Evolutionary conservation across 2,888 invertebrate species (phyloP).

Genomic region (Galerucella pusilla): DNA sequence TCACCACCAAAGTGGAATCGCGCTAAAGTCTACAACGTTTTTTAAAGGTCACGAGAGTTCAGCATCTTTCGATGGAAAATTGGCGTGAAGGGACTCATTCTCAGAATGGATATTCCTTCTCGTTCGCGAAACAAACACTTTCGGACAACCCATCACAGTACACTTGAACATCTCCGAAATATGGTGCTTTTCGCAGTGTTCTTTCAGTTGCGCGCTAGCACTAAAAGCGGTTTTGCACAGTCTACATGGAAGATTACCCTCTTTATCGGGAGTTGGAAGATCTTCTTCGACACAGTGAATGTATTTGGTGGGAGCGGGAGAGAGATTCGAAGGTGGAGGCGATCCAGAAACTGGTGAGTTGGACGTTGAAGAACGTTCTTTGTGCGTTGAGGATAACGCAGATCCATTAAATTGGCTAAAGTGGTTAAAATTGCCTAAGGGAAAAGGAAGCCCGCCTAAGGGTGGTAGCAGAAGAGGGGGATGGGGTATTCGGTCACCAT

Average conservation of each 20-base stretch:
- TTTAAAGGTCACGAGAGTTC: slow-evolving; percentile 63
- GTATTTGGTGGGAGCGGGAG: slow-evolving; percentile 59
- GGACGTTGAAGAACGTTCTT: slow-evolving; percentile 67
- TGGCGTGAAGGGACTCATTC: slow-evolving; percentile 69
- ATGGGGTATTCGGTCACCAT: slow-evolving; percentile 68
- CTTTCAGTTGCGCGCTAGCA: slow-evolving; percentile 73
- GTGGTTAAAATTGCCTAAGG: slow-evolving; percentile 63
- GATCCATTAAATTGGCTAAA: slow-evolving; percentile 65
- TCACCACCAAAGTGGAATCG: slow-evolving; percentile 65
- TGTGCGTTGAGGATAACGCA: slow-evolving; percentile 55
- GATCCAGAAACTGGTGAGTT: slow-evolving; percentile 68
- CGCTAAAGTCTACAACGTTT: slow-evolving; percentile 59
- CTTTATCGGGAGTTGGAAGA: slow-evolving; percentile 73
- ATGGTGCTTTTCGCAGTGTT: slow-evolving; percentile 79
- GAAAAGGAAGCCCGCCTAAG: slow-evolving; percentile 69
- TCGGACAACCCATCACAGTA: slow-evolving; percentile 80
- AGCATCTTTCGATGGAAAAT: slow-evolving; percentile 60
- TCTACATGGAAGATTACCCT: slow-evolving; percentile 76
- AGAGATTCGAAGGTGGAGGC: slow-evolving; percentile 65
- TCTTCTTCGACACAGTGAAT: slow-evolving; percentile 76
- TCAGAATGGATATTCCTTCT: slow-evolving; percentile 82
- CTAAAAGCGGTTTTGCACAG: slow-evolving; percentile 75
- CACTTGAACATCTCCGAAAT: slow-evolving; percentile 78
- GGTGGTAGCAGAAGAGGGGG: slow-evolving; percentile 72
- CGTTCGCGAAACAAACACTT: slow-evolving; percentile 82